Evolutionary conservation across 2,113 vertebrate genomes (phyloP).

Genomic region (Channa maculata): DNA sequence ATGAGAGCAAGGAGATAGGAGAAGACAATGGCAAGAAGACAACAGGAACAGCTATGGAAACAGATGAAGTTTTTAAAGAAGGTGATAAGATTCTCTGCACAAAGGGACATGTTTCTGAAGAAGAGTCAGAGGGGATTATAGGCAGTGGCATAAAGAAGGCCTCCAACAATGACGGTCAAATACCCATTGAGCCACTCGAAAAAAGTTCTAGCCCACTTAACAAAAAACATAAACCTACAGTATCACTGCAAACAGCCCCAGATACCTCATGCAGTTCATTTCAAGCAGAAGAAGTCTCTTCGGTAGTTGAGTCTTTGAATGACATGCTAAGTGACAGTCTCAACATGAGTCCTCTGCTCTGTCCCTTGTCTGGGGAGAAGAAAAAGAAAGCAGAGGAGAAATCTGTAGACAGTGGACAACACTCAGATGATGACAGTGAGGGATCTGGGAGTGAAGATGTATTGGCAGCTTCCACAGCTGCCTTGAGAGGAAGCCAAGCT

Average conservation of each 20-base stretch:
- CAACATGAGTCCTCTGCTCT: constrained; percentile 45
- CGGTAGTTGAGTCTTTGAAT: constrained; percentile 30
- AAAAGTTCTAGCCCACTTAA: background rate
- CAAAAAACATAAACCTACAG: background rate
- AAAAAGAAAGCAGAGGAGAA: constrained; percentile 72
- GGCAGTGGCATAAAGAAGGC: background rate
- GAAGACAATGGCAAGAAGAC: constrained; percentile 22
- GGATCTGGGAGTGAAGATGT: constrained; percentile 72
- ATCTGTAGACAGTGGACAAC: constrained; percentile 80
- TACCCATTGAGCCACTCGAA: too few relatives aligned
- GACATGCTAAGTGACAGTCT: constrained; percentile 30
- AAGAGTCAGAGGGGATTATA: constrained; percentile 21
- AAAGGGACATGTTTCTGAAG: constrained; percentile 45
- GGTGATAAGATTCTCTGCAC: constrained; percentile 20
- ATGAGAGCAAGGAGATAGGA: constrained; percentile 8
- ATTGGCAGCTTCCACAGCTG: constrained; percentile 55
- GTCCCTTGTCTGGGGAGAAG: constrained; percentile 29
- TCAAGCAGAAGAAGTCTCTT: constrained; percentile 21
- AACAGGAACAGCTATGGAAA: background rate
- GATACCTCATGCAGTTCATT: constrained; percentile 3
- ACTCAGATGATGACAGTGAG: constrained; percentile 73
- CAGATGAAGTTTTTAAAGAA: constrained; percentile 26
- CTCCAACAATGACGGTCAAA: too few relatives aligned
- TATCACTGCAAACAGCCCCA: constrained; percentile 1
- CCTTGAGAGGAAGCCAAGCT: constrained; percentile 56